Evolutionary conservation across 2,797 vertebrate species (phyloP), one percentile per base, ranked within the genome.

Genomic region (Tragelaphus oryx): DNA sequence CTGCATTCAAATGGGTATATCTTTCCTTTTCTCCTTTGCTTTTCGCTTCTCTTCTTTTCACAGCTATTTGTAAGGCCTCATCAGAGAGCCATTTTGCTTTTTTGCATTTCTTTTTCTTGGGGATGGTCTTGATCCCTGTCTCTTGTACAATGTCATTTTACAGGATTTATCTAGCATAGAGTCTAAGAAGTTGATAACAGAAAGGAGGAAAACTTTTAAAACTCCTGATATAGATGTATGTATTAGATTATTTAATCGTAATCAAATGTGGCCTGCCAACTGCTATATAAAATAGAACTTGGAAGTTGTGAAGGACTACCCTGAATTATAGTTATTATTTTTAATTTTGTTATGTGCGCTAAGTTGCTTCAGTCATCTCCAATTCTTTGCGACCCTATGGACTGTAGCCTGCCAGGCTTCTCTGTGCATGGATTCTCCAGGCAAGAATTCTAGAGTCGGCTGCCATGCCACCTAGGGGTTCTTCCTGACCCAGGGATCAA

Each of bases 171-270:
- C 20, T 91, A 60, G 62, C 22, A 89, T 91, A 76, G 65, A 91
- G 76, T 89, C 33, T 60, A 91, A 86, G 33, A 90, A 57, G 33
- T 52, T 10, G 12, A 94, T 92, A 95, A 87, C 22, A 93, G 60
- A 84, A 33, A 84, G 4, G 86, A 65, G 79, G 13, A 71, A 86
- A 93, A 84, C 37, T 68, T 92, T 92, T 74, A 93, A 92, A 97
- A 5, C 30, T 89, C 37, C n/a, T 65, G 33, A 62, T 92, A 75
- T 28, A 50, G 18, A 28, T 50, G 6, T 83, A 84, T 89, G 79
- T 82, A 54, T 84, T 95, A 91, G 41, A 94, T 86, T 46, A 85
- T 93, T 93, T 93, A 41, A 48, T 81, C 28, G 10, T 91, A 87
- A 90, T 95, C 6, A 94, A 65, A 84, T 71, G 22, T 80, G 57